phyloP scores from a whole-genome alignment of 1,140 invertebrate genomes.

The Venturia canescens region DNA sequence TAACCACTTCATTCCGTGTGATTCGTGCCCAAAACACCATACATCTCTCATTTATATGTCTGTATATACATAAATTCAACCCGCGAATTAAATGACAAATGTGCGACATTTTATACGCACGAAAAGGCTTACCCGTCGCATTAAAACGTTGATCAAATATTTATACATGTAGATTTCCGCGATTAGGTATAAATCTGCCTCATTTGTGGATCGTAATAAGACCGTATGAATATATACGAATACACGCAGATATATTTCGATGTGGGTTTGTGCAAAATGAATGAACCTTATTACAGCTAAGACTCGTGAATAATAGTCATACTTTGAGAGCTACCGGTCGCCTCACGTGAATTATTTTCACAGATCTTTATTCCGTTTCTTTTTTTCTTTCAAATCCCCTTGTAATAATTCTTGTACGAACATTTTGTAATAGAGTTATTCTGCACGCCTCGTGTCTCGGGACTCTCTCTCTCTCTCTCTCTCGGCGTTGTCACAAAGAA shows the following conservation, averaged over 20 bases:
- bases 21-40: slow-evolving; percentile 1
- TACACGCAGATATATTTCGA: no score
- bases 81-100: slow-evolving; percentile 42
- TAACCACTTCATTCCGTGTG: slow-evolving; percentile 33
- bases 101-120: slow-evolving; percentile 29
- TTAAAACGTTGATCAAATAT: slow-evolving; percentile 38
- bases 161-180: slow-evolving; percentile 36
- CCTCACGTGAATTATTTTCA: slow-evolving; percentile 36
- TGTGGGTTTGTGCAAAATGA: neutral
- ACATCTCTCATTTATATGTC: neutral
- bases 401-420: slow-evolving; percentile 3
- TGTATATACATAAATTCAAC: neutral
- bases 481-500: slow-evolving; percentile 3
- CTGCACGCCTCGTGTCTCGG: neutral
- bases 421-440: slow-evolving; percentile 31
- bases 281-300: slow-evolving; percentile 1
- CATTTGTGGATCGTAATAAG: slow-evolving; percentile 36
- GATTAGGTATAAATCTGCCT: slow-evolving; percentile 44
- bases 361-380: neutral
- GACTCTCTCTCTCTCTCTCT: no score
- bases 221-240: neutral
- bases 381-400: neutral
- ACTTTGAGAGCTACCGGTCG: slow-evolving; percentile 20
- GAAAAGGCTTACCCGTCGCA: neutral
- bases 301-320: slow-evolving; percentile 26